Base-by-base conservation (phyloP, 2,888 invertebrate genomes). In the Sceliomorpha sp. region DNA sequence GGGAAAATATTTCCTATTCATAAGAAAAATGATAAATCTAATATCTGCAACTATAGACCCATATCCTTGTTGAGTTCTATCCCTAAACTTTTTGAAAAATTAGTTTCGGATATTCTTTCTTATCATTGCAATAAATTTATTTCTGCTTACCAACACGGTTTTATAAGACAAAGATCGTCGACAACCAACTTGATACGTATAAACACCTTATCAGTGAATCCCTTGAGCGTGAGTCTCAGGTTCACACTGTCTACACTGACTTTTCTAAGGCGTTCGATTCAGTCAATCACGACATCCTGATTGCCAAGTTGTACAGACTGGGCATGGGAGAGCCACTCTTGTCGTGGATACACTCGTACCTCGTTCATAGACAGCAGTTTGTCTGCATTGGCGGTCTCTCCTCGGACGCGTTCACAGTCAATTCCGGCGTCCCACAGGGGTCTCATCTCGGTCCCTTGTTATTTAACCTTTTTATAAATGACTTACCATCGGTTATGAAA, bases 21-120 rank as follows among this genome's bases (percentile, higher is more conserved):
- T n/a, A n/a, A n/a, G n/a, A n/a, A n/a, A n/a, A n/a, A n/a, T n/a
- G n/a, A 39, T 20, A 53, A 42, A 20, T 10, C 12, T 6, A 34
- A 53, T 15, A 26, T 58, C 5, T 14, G 9, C 0, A 67, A 59
- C 10, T 56, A 53, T 15, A 1, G 53, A 9, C 59, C 58, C 1
- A 62, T 67, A 0, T 56, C 66, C 0, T 26, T 45, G 7, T 9
- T 64, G 1, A 55, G 42, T 17, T 6, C 32, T 1, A 50, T 64
- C 1, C 55, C 60, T 0, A 70, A 64, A 39, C 10, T 69, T 0
- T 24, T 69, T 8, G 58, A 69, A n/a, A n/a, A n/a, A n/a, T n/a
- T n/a, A n/a, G n/a, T n/a, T n/a, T n/a, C n/a, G n/a, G n/a, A n/a
- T n/a, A n/a, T n/a, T n/a, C n/a, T n/a, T n/a, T n/a, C n/a, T n/a